phyloP scores from a whole-genome alignment of 2,888 invertebrate genomes.

The Shargacucullia verbasci region DNA sequence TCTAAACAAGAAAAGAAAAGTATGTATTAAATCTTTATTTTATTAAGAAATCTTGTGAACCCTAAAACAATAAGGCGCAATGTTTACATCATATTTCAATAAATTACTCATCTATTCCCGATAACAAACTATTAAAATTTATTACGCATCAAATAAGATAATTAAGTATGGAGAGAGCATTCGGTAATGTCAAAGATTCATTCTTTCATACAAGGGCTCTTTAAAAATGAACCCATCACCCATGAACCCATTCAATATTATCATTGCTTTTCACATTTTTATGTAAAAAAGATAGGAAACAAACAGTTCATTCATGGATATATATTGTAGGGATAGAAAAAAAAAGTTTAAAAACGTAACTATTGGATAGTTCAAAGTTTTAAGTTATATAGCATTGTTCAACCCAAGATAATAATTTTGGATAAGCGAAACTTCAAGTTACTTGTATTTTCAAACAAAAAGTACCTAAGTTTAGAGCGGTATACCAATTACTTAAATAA shows the following conservation, averaged over 20 bases:
- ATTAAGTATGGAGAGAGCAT: constrained; percentile 44
- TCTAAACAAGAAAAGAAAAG: too few species aligned
- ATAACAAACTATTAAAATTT: constrained; percentile 34
- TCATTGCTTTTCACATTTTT: constrained; percentile 45
- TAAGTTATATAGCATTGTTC: not conserved
- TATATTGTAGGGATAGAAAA: constrained; percentile 25
- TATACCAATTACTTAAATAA: constrained; percentile 7
- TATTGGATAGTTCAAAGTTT: not conserved
- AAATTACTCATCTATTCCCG: constrained; percentile 8
- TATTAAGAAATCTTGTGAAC: not conserved
- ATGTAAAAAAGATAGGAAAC: constrained; percentile 40
- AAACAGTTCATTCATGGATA: constrained; percentile 27
- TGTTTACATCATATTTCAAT: not conserved
- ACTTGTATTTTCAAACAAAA: too few species aligned
- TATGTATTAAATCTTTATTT: too few species aligned
- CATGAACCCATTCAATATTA: constrained; percentile 51
- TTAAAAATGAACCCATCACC: constrained; percentile 52
- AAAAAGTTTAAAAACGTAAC: constrained; percentile 4
- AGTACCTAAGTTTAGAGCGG: not conserved
- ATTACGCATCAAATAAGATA: constrained; percentile 39
- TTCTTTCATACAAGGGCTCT: constrained; percentile 49
- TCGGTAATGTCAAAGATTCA: constrained; percentile 49
- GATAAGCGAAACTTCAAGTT: constrained; percentile 1
- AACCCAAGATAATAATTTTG: not conserved
- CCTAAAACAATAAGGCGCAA: not conserved